Base-by-base conservation (phyloP, 2,888 invertebrate species). In the Argyresthia albistria region DNA sequence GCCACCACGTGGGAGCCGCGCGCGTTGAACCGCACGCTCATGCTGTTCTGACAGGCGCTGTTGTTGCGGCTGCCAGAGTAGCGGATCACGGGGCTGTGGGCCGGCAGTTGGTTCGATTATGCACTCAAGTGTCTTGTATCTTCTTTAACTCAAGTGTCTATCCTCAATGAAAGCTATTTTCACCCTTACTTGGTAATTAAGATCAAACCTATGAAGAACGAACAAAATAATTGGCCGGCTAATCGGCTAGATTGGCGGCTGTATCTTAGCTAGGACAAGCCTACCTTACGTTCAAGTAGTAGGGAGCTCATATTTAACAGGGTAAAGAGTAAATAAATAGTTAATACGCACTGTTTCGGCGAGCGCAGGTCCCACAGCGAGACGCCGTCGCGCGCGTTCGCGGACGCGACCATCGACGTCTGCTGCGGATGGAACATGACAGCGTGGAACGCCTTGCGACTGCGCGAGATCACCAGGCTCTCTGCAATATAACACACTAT, bases 381-480 rank as follows among this genome's bases (percentile, higher is more conserved):
- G 46, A 96, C 93, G 0, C 97, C 97, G 65, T 96, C 95, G 61
- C 94, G 93, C 1, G 96, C 93, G 81, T 97, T 97, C 0, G 97
- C 97, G 7, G 97, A 96, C 11, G 95, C 95, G 55, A 98, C 73
- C 61, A 94, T 90, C 62, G 93, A 89, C 0, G 94, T 90, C 67
- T 97, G 96, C 25, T 90, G 84, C 0, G 97, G 97, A 80, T 97
- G 97, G 77, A 94, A 97, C 92, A 95, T 95, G 42, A 97, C 97
- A n/a, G 96, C 95, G 79, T 97, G 97, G 84, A 96, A 97, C n/a
- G 97, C 76, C 57, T 82, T 86, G n/a, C 86, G 70, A 59, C 86
- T 86, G 52, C 87, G 81, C 0, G 84, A 74, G 69, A 88, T 76
- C 53, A 87, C 81, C 62, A 88, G 56, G 0, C 82, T 84, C 70